Percentiles rank a stretch among this genome's conserved stretches.
Evolutionary conservation across 2,113 vertebrate species (phyloP).

Genomic region (Dinomys branickii): DNA sequence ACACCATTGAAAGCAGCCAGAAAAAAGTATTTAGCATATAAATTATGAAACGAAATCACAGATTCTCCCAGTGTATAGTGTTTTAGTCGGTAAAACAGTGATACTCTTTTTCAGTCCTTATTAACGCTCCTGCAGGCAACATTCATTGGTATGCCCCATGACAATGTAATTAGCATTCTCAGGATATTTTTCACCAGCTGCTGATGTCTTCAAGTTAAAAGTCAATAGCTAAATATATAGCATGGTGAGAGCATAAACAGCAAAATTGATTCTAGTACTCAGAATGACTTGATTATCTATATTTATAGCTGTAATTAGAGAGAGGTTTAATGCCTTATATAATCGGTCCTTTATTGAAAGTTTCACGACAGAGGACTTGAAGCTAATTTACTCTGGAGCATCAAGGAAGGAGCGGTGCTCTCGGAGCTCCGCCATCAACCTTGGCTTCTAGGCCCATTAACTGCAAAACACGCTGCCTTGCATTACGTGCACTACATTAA

Average conservation of each 20-base stretch:
- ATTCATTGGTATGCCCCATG: constrained; percentile 60
- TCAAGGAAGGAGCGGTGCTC: constrained; percentile 39
- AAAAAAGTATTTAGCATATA: constrained; percentile 55
- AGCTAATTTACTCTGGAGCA: constrained; percentile 75
- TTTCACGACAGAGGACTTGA: constrained; percentile 69
- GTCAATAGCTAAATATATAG: constrained; percentile 76
- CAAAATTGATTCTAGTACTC: constrained; percentile 72
- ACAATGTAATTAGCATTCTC: constrained; percentile 79
- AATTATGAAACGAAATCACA: constrained; percentile 66
- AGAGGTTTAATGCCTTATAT: constrained; percentile 77
- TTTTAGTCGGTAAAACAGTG: constrained; percentile 72
- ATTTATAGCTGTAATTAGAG: constrained; percentile 81
- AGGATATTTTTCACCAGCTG: constrained; percentile 78
- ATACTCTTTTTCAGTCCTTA: constrained; percentile 67
- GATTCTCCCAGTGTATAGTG: constrained; percentile 37
- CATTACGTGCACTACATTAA: constrained; percentile 54
- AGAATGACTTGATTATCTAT: constrained; percentile 75
- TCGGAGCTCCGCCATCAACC: constrained; percentile 32
- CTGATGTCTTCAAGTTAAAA: constrained; percentile 81
- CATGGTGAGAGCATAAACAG: constrained; percentile 64
- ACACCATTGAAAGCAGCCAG: constrained; percentile 62
- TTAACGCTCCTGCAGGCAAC: constrained; percentile 63
- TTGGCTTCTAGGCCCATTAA: constrained; percentile 76
- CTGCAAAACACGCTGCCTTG: constrained; percentile 56
- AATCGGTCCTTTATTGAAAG: constrained; percentile 78